Evolutionary conservation across 1,140 invertebrate genomes (phyloP).

Genomic region (Aphaenogaster floridana): DNA sequence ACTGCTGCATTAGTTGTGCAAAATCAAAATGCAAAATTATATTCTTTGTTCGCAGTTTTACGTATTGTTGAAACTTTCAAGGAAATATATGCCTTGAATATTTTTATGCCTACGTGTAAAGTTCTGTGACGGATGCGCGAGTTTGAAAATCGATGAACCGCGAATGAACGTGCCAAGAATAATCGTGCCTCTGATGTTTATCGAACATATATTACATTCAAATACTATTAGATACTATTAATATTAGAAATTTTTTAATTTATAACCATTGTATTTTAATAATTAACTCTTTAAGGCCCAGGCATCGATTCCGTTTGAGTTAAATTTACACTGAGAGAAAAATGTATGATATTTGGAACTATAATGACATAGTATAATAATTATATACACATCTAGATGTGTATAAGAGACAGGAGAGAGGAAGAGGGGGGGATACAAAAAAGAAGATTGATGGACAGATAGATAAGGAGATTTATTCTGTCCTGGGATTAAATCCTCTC

Average conservation of each 20-base stretch:
- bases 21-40: constrained; percentile 17
- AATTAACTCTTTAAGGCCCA: not conserved
- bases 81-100: not conserved
- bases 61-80: constrained; percentile 4
- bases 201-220: not conserved
- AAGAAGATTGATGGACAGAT: constrained; percentile 37
- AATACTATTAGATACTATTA: not conserved
- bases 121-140: not conserved
- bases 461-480: constrained; percentile 23
- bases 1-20: not conserved
- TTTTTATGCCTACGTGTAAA: not conserved
- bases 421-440: not conserved
- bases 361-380: too few species aligned
- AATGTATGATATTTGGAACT: too few species aligned
- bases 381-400: too few species aligned
- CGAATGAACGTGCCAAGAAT: constrained; percentile 17
- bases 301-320: too few species aligned
- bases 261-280: not conserved
- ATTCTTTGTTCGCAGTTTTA: not conserved
- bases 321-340: too few species aligned
- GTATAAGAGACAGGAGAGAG: too few species aligned
- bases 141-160: constrained; percentile 17
- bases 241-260: not conserved
- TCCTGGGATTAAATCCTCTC: constrained; percentile 37
- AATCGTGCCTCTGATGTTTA: not conserved